Base-by-base conservation (phyloP, 2,113 vertebrate genomes). In the Otolemur garnettii region DNA sequence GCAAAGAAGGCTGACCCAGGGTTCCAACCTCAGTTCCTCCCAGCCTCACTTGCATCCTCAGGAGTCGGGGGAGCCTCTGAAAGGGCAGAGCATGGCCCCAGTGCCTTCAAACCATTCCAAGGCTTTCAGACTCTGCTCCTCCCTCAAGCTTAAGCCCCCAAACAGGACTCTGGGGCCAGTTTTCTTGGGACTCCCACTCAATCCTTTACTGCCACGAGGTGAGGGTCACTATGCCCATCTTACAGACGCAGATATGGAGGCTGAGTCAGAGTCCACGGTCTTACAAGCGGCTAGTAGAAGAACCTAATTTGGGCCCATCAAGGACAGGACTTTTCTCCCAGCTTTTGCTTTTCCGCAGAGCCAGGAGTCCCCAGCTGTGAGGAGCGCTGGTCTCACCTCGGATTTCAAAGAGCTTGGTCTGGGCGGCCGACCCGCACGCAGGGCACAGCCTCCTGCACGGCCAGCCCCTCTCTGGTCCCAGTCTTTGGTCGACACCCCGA, bases 401-500 rank as follows among this genome's bases (percentile, higher is more conserved):
- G 45, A 57, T 21, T 62, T 42, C 75, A 50, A 55, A 45, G 22
- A 79, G 53, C 84, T 33, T 0, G 2, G 4, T 45, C 75, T n/a
- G 53, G 74, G 78, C 13, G 0, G 6, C 9, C 9, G 59, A 8
- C 45, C 45, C 45, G 15, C 55, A 60, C 8, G 2, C 26, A 82
- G 66, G 18, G 4, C 12, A 14, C 0, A 17, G 26, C 57, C 42
- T 28, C 28, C 0, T 0, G 10, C 83, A 69, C 50, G 68, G 11
- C 28, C 59, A 3, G 0, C 9, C 22, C 72, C 68, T 75, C 1
- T 21, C 4, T 4, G 9, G 64, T 8, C 42, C 83, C 80, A 0
- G 55, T 11, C 33, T 59, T 35, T 2, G 50, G 53, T 18, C 3
- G 10, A 6, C 28, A 18, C 5, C 35, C 0, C 0, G 21, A 33